Conservation (phyloP, 1,140 invertebrate species). For the Adelges cooleyi region DNA sequence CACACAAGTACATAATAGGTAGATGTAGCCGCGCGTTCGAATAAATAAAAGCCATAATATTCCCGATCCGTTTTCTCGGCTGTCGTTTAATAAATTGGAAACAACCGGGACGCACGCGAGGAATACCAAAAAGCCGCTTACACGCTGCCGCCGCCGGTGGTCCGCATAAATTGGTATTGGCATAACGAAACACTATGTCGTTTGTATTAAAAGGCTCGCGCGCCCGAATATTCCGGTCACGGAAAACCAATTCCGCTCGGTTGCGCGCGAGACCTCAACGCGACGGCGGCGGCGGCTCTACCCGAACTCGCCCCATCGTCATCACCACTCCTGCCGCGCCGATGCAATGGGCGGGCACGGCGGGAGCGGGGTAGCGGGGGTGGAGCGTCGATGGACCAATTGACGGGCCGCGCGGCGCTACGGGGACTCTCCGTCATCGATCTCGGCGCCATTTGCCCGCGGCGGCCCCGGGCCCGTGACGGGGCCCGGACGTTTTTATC, state of each 20-base stretch:
- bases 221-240: conserved; percentile 11
- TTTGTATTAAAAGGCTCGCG: conserved; percentile 2
- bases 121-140: conserved; percentile 16
- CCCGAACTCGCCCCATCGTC: neutral
- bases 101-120: neutral
- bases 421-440: conserved; percentile 14
- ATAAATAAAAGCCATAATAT: neutral
- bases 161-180: conserved; percentile 5
- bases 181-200: neutral
- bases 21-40: neutral
- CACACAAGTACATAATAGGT: neutral
- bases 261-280: neutral
- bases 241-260: conserved; percentile 15
- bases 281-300: neutral
- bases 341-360: neutral
- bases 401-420: conserved; percentile 1
- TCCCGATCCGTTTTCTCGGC: neutral
- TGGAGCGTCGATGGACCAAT: conserved; percentile 28
- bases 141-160: neutral
- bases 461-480: neutral
- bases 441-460: conserved; percentile 21
- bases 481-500: conserved; percentile 15
- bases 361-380: neutral
- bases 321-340: too few relatives aligned
- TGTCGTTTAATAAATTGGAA: conserved; percentile 27